Evolutionary conservation across 2,113 vertebrate species (phyloP), one percentile per base, ranked within the genome.

Genomic region (Grantiella picta): DNA sequence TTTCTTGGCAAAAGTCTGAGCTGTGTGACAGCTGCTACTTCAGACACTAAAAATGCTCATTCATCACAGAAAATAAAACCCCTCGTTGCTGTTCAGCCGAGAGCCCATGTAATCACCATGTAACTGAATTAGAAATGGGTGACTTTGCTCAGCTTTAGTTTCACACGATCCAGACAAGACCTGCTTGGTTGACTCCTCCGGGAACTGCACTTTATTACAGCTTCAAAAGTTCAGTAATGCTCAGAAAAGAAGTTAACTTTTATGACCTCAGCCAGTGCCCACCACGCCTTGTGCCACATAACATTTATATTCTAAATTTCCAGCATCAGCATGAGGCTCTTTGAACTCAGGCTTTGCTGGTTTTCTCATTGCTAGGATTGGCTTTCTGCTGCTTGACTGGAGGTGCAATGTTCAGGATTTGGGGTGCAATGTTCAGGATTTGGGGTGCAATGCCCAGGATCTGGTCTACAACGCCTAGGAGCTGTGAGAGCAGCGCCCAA

Each of bases 121-220:
- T 97, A 97, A 97, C 97, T 78, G 95, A 97, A 97, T 97, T 94
- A 97, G 96, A 92, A 90, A 96, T 96, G 40, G 90, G 96, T 96
- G 96, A 92, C 92, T 96, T 95, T 13, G 35, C 89, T 92, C 82
- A 80, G 81, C 92, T 98, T 95, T 24, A 29, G 94, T 96, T 97
- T 97, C 97, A 86, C 92, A 86, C 73, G 68, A 90, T 95, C 96
- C 91, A 94, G 93, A 88, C 35, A 84, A 59, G 94, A 86, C 85
- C 93, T 89, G 94, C 93, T 95, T 61, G 47, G 47, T 66, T 95
- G 94, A 92, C 86, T 97, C 68, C 21, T 71, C 44, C 60, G 86
- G 84, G 65, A 91, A 69, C 89, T 19, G 9, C 20, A 12, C 63
- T 96, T 94, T 52, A 91, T 92, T 15, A 27, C 76, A 69, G 94